A percentile compares a stretch with the other conserved stretches of the same genome.
Conservation (phyloP, 2,797 vertebrate genomes). For the Microctenopoma stevenorrisi region DNA sequence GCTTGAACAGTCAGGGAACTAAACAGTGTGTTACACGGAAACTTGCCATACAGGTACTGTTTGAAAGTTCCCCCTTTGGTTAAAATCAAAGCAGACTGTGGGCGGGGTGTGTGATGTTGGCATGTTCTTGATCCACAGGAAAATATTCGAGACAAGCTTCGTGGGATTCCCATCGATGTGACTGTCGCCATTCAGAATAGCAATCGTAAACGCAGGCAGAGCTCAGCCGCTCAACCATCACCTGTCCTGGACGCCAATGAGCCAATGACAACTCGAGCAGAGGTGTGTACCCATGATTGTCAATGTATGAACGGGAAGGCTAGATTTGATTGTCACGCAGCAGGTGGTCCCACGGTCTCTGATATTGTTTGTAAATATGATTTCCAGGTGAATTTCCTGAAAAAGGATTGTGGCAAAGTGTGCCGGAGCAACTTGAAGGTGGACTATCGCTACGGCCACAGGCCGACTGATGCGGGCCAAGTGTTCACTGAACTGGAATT, state of each 20-base stretch:
- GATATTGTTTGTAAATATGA: conserved; percentile 3
- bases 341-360: not conserved
- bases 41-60: conserved; percentile 87
- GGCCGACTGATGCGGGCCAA: conserved; percentile 75
- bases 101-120: not conserved
- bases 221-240: conserved; percentile 68
- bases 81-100: not conserved
- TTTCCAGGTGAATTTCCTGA: conserved; percentile 90
- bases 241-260: conserved; percentile 88
- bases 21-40: conserved; percentile 74
- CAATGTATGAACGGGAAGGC: not conserved
- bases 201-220: conserved; percentile 81
- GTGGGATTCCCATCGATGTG: conserved; percentile 89
- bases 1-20: conserved; percentile 79
- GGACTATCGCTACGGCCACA: conserved; percentile 85
- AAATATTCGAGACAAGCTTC: conserved; percentile 91
- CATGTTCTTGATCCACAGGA: conserved; percentile 79
- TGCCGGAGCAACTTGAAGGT: conserved; percentile 92
- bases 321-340: not conserved
- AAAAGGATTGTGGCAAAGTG: conserved; percentile 90
- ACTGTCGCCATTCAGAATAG: conserved; percentile 82
- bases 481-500: conserved; percentile 81
- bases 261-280: conserved; percentile 65
- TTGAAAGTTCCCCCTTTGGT: not conserved
- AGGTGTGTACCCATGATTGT: conserved; percentile 73